Evolutionary conservation across 2,888 invertebrate species (phyloP), one percentile per base, ranked within the genome.

Genomic region (Xiphydria camelus): DNA sequence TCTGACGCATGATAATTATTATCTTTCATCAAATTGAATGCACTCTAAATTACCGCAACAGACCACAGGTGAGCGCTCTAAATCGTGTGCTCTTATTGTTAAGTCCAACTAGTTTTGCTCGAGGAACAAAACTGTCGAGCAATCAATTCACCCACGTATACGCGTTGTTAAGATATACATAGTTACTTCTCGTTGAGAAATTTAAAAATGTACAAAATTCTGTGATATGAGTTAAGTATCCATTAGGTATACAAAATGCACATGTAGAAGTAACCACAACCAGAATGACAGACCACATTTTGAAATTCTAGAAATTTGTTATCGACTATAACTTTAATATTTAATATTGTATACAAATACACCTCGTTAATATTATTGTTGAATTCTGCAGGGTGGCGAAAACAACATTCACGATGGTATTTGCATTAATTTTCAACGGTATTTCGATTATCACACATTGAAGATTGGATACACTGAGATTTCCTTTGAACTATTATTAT

Each of bases 261-360:
- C 33, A 46, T 41, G 51, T 49, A 55, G 49, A 56, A 57, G 46
- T 57, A 57, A 58, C 53, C 57, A 57, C 64, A 58, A 59, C 53
- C 61, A 55, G 55, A 56, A 58, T 46, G 54, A 55, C 42, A 53
- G 47, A 47, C 40, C 50, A 45, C 42, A n/a, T n/a, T 46, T 31
- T 47, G 43, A 25, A 54, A 49, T 50, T 59, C 45, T 47, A 49
- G 31, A 34, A 47, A 48, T 53, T 58, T 54, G 44, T 54, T 55
- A 55, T 54, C 50, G 41, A 50, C 57, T 57, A 56, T 58, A 55
- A 53, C 45, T 40, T 55, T 55, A 51, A 55, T 59, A 55, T 59
- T 32, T 53, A 53, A 54, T 47, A 53, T 52, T 14, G 12, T 29
- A 23, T 23, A 29, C n/a, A 45, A 29, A 51, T 52, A 12, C 53